These are phyloP conservation scores for Astyanax mexicanus DNA, from an alignment of 2,797 vertebrate genomes.

Conservation along the genomic window DNA sequence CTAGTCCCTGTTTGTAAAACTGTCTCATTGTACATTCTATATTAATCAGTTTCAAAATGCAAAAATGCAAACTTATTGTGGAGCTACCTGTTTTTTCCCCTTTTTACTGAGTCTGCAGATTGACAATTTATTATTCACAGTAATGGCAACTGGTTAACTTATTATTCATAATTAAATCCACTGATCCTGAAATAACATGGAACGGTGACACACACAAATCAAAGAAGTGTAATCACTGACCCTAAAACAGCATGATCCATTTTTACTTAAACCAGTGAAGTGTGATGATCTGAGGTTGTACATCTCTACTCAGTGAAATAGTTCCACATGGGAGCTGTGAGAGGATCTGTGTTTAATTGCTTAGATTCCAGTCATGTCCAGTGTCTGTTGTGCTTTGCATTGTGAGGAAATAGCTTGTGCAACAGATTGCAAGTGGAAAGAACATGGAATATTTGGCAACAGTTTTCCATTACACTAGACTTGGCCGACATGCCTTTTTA, in stretches of 20 bases:
- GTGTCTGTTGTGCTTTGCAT: conserved; percentile 26
- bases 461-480: conserved; percentile 9
- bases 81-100: no score
- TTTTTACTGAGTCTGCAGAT: conserved; percentile 20
- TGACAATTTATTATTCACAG: conserved; percentile 45
- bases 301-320: conserved; percentile 27
- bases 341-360: conserved; percentile 36
- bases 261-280: conserved; percentile 32
- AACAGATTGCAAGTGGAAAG: neutral
- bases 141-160: conserved; percentile 25
- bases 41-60: no score
- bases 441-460: conserved; percentile 1
- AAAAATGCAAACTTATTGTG: neutral
- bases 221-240: conserved; percentile 41
- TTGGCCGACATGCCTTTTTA: neutral
- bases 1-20: no score
- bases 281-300: conserved; percentile 37
- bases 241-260: conserved; percentile 34
- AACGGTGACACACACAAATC: conserved; percentile 31
- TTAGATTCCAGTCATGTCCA: conserved; percentile 19
- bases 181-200: conserved; percentile 23
- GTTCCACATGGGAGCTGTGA: neutral
- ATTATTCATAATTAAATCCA: conserved; percentile 47
- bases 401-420: neutral
- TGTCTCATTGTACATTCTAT: no score